phyloP scores from a whole-genome alignment of 2,888 invertebrate genomes.

The Drosophila cognata region DNA sequence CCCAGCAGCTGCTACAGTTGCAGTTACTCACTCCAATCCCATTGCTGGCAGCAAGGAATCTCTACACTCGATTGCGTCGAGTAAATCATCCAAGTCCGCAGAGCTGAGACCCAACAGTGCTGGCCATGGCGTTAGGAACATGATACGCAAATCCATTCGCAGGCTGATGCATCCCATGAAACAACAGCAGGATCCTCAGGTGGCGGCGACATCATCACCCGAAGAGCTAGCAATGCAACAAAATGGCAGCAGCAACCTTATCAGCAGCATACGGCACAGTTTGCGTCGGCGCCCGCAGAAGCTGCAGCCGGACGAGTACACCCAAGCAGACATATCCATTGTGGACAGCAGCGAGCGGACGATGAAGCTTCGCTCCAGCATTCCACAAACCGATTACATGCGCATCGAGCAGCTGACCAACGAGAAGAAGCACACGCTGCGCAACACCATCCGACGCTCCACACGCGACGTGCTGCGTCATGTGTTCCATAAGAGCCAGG shows the following conservation, averaged over 20 bases:
- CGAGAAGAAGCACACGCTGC: constrained; percentile 80
- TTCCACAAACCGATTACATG: constrained; percentile 74
- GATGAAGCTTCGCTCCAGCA: constrained; percentile 78
- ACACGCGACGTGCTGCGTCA: constrained; percentile 83
- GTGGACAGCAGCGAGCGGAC: constrained; percentile 82
- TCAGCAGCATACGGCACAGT: constrained; percentile 80
- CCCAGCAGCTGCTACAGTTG: constrained; percentile 50
- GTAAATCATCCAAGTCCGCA: constrained; percentile 50
- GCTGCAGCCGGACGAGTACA: constrained; percentile 12
- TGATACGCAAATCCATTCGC: constrained; percentile 83
- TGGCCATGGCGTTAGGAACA: constrained; percentile 65
- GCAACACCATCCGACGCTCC: constrained; percentile 82
- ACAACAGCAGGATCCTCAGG: constrained; percentile 19
- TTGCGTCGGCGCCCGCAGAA: constrained; percentile 79
- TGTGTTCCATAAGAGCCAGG: constrained; percentile 83
- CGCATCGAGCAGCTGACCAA: constrained; percentile 77
- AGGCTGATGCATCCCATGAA: constrained; percentile 78
- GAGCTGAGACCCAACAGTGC: constrained; percentile 45
- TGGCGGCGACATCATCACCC: constrained; percentile 8
- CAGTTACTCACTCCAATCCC: constrained; percentile 1
- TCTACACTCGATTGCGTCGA: constrained; percentile 63
- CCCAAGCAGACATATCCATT: constrained; percentile 78
- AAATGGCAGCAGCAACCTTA: constrained; percentile 42
- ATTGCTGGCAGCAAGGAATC: constrained; percentile 67
- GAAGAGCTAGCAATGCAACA: constrained; percentile 34